Percentiles rank a stretch among this genome's conserved stretches.
These are phyloP conservation scores for Prionailurus bengalensis DNA, from an alignment of 2,113 vertebrate species.

Conservation along the genomic window DNA sequence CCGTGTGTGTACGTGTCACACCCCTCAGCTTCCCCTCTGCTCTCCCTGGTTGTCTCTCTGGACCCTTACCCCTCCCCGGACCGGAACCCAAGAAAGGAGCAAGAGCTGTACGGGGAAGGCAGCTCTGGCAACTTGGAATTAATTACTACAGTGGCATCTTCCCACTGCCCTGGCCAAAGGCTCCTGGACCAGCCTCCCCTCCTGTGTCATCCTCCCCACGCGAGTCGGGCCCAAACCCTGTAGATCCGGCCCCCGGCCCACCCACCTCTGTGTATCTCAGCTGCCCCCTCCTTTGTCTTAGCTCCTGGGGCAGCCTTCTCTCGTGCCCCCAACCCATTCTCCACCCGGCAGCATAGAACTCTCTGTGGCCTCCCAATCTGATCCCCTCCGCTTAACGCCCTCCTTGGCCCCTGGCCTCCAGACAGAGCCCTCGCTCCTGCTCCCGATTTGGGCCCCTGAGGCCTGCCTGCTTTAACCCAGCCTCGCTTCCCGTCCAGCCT, in stretches of 20 bases:
- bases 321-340: background rate
- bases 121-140: background rate
- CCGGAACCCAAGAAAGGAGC: background rate
- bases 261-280: too few species aligned
- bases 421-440: background rate
- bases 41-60: background rate
- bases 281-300: background rate
- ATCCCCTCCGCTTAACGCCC: background rate
- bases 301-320: background rate
- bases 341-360: background rate
- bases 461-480: background rate
- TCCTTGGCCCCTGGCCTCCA: background rate
- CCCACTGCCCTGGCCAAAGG: background rate
- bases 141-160: background rate
- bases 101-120: background rate
- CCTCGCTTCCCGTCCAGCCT: background rate
- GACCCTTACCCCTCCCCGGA: background rate
- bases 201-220: too few species aligned
- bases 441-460: background rate
- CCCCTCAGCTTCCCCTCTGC: background rate
- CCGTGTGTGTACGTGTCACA: rapidly evolving
- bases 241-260: rapidly evolving
- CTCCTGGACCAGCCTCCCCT: background rate
- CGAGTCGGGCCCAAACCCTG: background rate
- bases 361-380: background rate